A percentile compares a stretch with the other conserved stretches of the same genome.
These are phyloP conservation scores for Drosophila varians DNA, from an alignment of 1,140 invertebrate species.

Conservation along the genomic window DNA sequence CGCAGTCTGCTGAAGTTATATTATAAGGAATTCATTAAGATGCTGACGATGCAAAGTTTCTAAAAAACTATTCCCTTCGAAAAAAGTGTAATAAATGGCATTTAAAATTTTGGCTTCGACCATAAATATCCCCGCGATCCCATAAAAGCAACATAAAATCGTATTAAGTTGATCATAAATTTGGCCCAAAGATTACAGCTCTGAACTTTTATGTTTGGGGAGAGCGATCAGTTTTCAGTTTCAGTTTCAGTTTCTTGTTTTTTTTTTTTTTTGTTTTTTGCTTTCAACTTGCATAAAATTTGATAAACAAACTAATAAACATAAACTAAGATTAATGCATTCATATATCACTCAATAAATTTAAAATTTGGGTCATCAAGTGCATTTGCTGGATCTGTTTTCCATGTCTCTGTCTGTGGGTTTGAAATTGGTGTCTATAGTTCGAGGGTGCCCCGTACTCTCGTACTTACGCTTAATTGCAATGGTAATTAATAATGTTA, in stretches of 20 bases:
- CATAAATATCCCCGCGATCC: constrained; percentile 36
- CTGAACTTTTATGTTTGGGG: constrained; percentile 30
- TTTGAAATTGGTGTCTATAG: background rate
- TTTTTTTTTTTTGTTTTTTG: too few relatives aligned
- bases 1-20: constrained; percentile 13
- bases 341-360: constrained; percentile 76
- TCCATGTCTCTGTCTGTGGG: constrained; percentile 5
- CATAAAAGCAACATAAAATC: constrained; percentile 60
- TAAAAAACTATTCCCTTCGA: background rate
- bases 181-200: constrained; percentile 32
- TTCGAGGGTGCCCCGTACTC: constrained; percentile 30
- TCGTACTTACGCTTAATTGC: constrained; percentile 80
- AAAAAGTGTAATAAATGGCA: background rate
- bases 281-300: constrained; percentile 61
- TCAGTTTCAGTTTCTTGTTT: constrained; percentile 1
- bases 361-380: constrained; percentile 75
- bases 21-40: constrained; percentile 15
- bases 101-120: constrained; percentile 14
- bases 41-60: constrained; percentile 3
- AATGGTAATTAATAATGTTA: constrained; percentile 82
- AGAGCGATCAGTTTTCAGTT: constrained; percentile 19
- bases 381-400: constrained; percentile 45
- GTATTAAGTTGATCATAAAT: constrained; percentile 58
- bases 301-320: constrained; percentile 69
- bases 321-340: constrained; percentile 81